These are phyloP conservation scores for Coenobita brevimanus DNA, from an alignment of 1,140 invertebrate genomes.

Conservation along the genomic window DNA sequence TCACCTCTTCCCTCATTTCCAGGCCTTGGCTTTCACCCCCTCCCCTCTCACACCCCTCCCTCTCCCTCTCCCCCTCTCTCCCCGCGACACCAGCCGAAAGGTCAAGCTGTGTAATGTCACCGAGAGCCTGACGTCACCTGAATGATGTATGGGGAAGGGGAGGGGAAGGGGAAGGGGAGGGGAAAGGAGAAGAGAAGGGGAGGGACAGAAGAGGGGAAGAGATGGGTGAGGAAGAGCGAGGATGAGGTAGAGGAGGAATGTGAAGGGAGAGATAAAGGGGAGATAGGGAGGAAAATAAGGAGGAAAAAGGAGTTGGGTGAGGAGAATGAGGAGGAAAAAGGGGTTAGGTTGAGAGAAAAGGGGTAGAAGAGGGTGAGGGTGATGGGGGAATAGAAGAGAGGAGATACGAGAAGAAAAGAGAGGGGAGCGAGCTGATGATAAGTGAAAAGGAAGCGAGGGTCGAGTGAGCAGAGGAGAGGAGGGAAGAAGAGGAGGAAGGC, in stretches of 20 bases:
- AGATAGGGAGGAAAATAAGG: neutral
- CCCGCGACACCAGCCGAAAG: neutral
- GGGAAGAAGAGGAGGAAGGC: neutral
- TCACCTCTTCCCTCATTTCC: neutral
- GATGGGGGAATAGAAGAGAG: neutral
- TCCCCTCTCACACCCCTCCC: neutral
- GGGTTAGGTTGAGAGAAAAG: neutral
- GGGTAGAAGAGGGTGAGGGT: neutral
- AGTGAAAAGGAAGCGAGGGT: too few relatives aligned
- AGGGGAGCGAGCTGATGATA: too few relatives aligned
- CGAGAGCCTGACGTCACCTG: too few relatives aligned
- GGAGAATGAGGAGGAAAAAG: neutral
- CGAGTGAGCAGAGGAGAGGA: too few relatives aligned
- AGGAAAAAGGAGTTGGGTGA: neutral
- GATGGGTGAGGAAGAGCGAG: neutral
- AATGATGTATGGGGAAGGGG: neutral
- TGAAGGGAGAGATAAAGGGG: too few relatives aligned
- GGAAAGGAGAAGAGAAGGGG: constrained; percentile 3
- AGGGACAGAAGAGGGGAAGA: neutral
- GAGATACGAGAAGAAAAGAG: too few relatives aligned
- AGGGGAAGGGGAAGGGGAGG: neutral
- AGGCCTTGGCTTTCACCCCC: neutral
- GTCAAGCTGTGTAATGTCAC: too few relatives aligned
- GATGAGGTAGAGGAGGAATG: too few relatives aligned
- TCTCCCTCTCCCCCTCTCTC: neutral